phyloP scores from a whole-genome alignment of 2,888 invertebrate species.

The Chrysodeixis includens region DNA sequence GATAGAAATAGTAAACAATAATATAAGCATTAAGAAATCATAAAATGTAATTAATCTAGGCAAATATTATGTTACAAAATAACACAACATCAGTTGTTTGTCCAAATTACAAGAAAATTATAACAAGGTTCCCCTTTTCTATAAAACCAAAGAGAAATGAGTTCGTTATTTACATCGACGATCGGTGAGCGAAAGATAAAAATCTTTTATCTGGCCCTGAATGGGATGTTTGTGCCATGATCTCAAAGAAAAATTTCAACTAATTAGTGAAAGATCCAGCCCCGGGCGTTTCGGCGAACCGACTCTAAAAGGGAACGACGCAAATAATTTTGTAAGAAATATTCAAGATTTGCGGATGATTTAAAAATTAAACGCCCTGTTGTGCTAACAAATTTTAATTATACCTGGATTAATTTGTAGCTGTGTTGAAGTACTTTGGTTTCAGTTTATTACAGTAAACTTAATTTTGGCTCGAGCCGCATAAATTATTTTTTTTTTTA shows the following conservation, averaged over 20 bases:
- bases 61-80: conserved; percentile 48
- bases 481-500: too few relatives aligned
- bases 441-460: neutral
- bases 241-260: conserved; percentile 78
- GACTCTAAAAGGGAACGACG: conserved; percentile 65
- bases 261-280: conserved; percentile 77
- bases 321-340: conserved; percentile 65
- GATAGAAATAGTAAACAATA: too few relatives aligned
- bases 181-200: conserved; percentile 74
- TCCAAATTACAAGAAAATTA: conserved; percentile 56
- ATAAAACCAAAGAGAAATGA: conserved; percentile 72
- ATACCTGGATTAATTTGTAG: conserved; percentile 19
- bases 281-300: conserved; percentile 59
- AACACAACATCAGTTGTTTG: conserved; percentile 40
- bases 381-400: conserved; percentile 46
- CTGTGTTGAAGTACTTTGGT: neutral
- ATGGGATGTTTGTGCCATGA: conserved; percentile 80
- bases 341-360: conserved; percentile 60
- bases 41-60: conserved; percentile 20
- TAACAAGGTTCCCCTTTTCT: conserved; percentile 60
- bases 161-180: conserved; percentile 81
- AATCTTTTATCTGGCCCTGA: conserved; percentile 80
- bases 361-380: conserved; percentile 55
- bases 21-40: conserved; percentile 15
- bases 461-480: neutral